Base-by-base conservation (phyloP, 1,140 invertebrate species). In the Theocolax elegans region DNA sequence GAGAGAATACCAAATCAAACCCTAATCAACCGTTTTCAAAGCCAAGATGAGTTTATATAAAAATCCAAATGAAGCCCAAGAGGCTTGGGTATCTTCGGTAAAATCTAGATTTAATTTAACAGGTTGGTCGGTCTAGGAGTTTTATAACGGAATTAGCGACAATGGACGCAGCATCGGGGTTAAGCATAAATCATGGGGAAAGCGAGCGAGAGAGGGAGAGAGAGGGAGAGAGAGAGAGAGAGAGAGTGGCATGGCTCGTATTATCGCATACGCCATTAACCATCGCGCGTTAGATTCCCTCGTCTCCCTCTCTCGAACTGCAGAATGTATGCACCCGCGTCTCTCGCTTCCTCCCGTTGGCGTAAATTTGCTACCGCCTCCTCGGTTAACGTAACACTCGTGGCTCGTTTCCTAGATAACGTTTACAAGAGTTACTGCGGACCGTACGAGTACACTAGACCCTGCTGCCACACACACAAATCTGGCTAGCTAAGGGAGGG, bases 251-350 rank as follows among this genome's bases (percentile, higher is more conserved):
- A 10, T 13, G 23, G 51, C 17, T 2, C 60, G 68, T 53, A 71
- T 71, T 71, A 71, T 71, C 58, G 68, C 66, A 66, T 53, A 62
- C 51, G 44, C 72, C 72, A 73, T 73, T 73, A 73, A 73, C 44
- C 72, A 53, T 72, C 56, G 59, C 54, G 44, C 71, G 65, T 67
- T 67, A 54, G 27, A 63, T 59, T n/a, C 53, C 21, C 17, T n/a
- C 56, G n/a, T 51, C 54, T 38, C 46, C 15, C 31, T 8, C 3
- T 56, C 53, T 56, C 10, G 29, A 35, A n/a, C 29, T 29, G 53
- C 53, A 35, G n/a, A 25, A 25, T 29, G 31, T 31, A 31, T 6
- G 31, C 3, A 6, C 12, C 13, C 40, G 29, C 15, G 15, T 48
- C 59, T 19, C 59, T 46, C 42, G 12, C 23, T 21, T 48, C 3